Base-by-base conservation (phyloP, 2,888 invertebrate species). In the Teinopalpus imperialis region DNA sequence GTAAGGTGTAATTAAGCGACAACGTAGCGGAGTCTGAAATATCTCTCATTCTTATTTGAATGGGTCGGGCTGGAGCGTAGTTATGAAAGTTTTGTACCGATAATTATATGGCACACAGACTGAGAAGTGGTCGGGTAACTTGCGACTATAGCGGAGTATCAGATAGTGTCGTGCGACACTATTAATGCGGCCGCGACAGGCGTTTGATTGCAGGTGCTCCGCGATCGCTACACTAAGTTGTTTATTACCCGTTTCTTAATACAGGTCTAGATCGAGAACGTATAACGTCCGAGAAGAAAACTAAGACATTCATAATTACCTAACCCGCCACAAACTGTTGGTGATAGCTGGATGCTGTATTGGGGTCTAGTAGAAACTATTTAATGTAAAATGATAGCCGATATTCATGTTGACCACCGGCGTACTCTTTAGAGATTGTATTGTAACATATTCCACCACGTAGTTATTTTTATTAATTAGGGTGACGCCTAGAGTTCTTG, bases 31-130 rank as follows among this genome's bases (percentile, higher is more conserved):
- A 65, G 67, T 59, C 69, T 81, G 79, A 80, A 79, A 78, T 85
- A 81, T 82, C 69, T 80, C 73, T 78, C 75, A 81, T 82, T 82
- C 77, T 75, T 73, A 75, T 76, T 73, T 74, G 75, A 74, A 66
- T 63, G 69, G 56, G 56, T 60, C 56, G 57, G 59, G 54, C 56
- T 48, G 54, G 63, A 65, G 39, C 47, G 52, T 54, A 56, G 71
- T 79, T 83, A 83, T 81, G 79, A 79, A 80, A 80, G 77, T 78
- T 80, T 78, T 69, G 74, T 65, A 66, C 66, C 63, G 66, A 67
- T 86, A 85, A 85, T 86, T 81, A 80, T 68, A 79, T 52, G 64
- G 70, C 65, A 58, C 60, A 53, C 55, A 52, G 44, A 49, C 56
- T 65, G 66, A 67, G 58, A 58, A 66, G 67, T 62, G 59, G 66